phyloP scores from a whole-genome alignment of 2,888 invertebrate genomes.

The Erannis defoliaria region DNA sequence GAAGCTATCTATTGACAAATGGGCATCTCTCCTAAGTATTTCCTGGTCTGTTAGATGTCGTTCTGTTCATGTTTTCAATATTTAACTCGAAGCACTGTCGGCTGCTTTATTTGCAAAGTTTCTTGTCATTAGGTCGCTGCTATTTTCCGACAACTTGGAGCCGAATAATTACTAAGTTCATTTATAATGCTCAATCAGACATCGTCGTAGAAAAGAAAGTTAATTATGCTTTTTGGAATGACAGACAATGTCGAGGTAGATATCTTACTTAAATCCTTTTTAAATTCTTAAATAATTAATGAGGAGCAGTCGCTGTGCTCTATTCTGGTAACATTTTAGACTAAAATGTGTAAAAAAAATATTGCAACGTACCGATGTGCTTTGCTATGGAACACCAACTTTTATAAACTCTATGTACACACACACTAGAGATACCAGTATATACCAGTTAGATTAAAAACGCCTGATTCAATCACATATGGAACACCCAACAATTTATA shows the following conservation, averaged over 20 bases:
- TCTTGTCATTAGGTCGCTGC: conserved; percentile 42
- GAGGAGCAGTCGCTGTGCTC: conserved; percentile 35
- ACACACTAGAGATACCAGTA: too few species aligned
- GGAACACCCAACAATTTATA: background rate
- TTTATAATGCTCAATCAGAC: conserved; percentile 67
- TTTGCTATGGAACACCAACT: too few species aligned
- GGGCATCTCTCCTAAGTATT: background rate
- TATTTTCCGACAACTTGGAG: conserved; percentile 43
- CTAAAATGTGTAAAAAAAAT: background rate
- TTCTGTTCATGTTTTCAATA: conserved; percentile 37
- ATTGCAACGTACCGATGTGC: background rate
- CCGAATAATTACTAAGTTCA: conserved; percentile 58
- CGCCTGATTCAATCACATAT: background rate
- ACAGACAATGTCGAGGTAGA: conserved; percentile 64
- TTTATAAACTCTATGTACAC: too few species aligned
- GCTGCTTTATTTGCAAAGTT: conserved; percentile 37
- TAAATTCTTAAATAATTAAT: conserved; percentile 72
- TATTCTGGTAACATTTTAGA: conserved; percentile 35
- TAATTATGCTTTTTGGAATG: conserved; percentile 72
- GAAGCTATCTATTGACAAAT: background rate
- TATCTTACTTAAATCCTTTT: conserved; percentile 69
- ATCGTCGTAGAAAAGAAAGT: conserved; percentile 69
- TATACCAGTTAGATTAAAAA: too few species aligned
- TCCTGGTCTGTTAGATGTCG: conserved; percentile 17
- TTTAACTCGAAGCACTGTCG: conserved; percentile 35